phyloP scores from a whole-genome alignment of 1,140 invertebrate genomes.

The Thaumatotibia leucotreta region DNA sequence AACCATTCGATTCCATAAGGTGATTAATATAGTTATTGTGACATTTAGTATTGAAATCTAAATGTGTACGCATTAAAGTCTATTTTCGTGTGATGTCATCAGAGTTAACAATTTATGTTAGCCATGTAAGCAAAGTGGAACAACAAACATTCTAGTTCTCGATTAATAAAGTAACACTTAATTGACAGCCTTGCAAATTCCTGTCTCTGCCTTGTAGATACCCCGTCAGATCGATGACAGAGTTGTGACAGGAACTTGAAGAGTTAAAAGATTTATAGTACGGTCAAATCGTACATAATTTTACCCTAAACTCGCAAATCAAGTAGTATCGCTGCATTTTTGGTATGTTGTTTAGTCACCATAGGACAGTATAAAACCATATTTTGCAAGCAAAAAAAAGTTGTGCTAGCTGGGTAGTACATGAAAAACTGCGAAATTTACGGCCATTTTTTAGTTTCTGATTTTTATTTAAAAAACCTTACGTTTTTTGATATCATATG shows the following conservation, averaged over 20 bases:
- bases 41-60: background rate
- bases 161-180: background rate
- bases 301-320: too few relatives aligned
- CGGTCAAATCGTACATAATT: too few relatives aligned
- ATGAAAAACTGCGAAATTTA: too few relatives aligned
- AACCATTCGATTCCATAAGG: background rate
- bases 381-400: too few relatives aligned
- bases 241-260: background rate
- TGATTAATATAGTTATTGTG: background rate
- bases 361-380: too few relatives aligned
- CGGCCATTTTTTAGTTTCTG: too few relatives aligned
- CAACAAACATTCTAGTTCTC: background rate
- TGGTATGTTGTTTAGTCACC: too few relatives aligned
- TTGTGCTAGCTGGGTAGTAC: too few relatives aligned
- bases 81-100: background rate
- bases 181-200: constrained; percentile 9
- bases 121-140: background rate
- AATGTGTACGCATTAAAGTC: background rate
- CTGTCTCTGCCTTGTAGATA: background rate
- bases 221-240: background rate
- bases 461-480: too few relatives aligned
- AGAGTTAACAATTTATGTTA: background rate
- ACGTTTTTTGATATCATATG: too few relatives aligned
- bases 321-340: too few relatives aligned
- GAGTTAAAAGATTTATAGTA: background rate